A percentile compares a stretch with the other conserved stretches of the same genome.
Conservation (phyloP, 2,888 invertebrate genomes). For the Sipunculus nudus region DNA sequence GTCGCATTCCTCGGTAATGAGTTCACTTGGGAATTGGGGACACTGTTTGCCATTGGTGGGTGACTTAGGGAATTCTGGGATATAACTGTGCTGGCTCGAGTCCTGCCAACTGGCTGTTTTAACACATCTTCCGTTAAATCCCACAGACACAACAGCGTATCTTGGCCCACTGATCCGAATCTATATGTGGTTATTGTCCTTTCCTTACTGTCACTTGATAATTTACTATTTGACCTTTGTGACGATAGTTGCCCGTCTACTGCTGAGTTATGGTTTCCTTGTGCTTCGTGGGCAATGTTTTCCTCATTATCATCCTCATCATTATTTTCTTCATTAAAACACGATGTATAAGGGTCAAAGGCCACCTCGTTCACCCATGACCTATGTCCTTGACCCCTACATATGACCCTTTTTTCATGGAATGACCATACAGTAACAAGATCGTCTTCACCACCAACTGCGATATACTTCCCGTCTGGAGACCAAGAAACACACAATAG, state of each 20-base stretch:
- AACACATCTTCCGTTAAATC: constrained; percentile 96
- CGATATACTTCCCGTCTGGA: constrained; percentile 88
- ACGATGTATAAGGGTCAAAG: constrained; percentile 74
- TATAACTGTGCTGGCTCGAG: constrained; percentile 61
- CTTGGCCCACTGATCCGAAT: constrained; percentile 95
- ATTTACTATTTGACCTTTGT: constrained; percentile 18
- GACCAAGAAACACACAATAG: constrained; percentile 98
- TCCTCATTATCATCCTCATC: constrained; percentile 58
- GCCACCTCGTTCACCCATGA: constrained; percentile 98
- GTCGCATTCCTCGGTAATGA: no score
- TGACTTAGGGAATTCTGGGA: constrained; percentile 27
- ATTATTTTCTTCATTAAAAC: constrained; percentile 71
- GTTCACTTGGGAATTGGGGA: constrained; percentile 36
- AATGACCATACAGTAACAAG: constrained; percentile 97
- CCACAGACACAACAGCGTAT: constrained; percentile 98
- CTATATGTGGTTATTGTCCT: constrained; percentile 76
- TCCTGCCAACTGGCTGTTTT: constrained; percentile 73
- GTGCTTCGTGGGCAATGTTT: constrained; percentile 14
- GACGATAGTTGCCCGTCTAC: constrained; percentile 8
- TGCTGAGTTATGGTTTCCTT: no score
- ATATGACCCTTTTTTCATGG: constrained; percentile 89
- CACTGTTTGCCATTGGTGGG: constrained; percentile 12
- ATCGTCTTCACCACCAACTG: constrained; percentile 98
- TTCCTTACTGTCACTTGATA: no score
- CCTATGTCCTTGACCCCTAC: constrained; percentile 96